phyloP scores from a whole-genome alignment of 2,113 vertebrate species.

The Cynopterus brachyotis region DNA sequence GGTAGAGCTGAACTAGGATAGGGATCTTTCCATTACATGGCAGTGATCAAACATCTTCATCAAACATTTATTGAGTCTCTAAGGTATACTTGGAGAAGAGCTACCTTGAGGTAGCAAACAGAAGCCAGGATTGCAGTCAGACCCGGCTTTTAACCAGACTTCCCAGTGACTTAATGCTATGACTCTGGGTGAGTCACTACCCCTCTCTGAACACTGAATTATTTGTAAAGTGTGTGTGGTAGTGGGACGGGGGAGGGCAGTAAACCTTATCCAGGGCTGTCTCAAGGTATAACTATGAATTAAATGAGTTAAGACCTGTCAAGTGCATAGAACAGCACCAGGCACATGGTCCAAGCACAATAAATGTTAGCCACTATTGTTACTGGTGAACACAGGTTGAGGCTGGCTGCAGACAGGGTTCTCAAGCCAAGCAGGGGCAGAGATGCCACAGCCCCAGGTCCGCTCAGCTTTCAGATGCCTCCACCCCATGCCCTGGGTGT shows the following conservation, averaged over 20 bases:
- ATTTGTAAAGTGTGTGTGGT: neutral
- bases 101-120: neutral
- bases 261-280: neutral
- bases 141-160: neutral
- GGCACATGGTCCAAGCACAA: neutral
- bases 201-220: neutral
- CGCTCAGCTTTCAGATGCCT: neutral
- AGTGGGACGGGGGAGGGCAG: neutral
- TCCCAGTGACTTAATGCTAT: neutral
- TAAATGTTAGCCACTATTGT: neutral
- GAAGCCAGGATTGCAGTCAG: constrained; percentile 26
- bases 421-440: neutral
- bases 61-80: constrained; percentile 70
- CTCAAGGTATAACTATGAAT: constrained; percentile 42
- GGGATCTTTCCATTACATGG: constrained; percentile 62
- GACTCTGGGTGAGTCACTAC: neutral
- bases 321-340: neutral
- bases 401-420: neutral
- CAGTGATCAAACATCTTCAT: constrained; percentile 64
- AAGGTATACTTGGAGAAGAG: constrained; percentile 33
- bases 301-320: constrained; percentile 5
- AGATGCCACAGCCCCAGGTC: neutral
- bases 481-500: neutral
- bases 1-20: neutral
- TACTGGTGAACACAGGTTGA: neutral